Evolutionary conservation across 2,113 vertebrate genomes (phyloP).

Genomic region (Daboia siamensis): DNA sequence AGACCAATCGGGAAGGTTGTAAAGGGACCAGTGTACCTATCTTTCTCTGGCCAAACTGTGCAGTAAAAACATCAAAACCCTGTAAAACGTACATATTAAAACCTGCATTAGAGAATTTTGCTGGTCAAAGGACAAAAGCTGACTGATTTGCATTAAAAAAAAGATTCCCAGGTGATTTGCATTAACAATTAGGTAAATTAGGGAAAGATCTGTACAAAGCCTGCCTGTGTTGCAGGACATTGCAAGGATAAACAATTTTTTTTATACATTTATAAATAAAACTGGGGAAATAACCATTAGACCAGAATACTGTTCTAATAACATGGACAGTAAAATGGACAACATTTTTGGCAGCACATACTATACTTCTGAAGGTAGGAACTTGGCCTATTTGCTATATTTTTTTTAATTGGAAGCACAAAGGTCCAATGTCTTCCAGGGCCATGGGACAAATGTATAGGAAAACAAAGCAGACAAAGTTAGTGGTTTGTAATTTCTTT

Average conservation of each 20-base stretch:
- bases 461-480: conserved; percentile 17
- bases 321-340: neutral
- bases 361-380: neutral
- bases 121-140: neutral
- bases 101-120: neutral
- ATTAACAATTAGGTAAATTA: neutral
- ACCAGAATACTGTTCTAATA: neutral
- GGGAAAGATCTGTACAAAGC: neutral
- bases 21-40: neutral
- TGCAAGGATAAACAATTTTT: neutral
- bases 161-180: neutral
- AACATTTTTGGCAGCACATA: neutral
- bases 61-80: neutral
- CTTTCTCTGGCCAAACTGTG: neutral
- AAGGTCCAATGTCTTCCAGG: neutral
- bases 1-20: neutral
- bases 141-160: neutral
- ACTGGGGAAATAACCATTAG: neutral
- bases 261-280: neutral
- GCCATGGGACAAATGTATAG: neutral
- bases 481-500: conserved; percentile 33
- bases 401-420: neutral
- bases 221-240: neutral
- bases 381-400: neutral
- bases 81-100: neutral